Evolutionary conservation across 2,113 vertebrate genomes (phyloP).

Genomic region (Sarotherodon lohbergeri): DNA sequence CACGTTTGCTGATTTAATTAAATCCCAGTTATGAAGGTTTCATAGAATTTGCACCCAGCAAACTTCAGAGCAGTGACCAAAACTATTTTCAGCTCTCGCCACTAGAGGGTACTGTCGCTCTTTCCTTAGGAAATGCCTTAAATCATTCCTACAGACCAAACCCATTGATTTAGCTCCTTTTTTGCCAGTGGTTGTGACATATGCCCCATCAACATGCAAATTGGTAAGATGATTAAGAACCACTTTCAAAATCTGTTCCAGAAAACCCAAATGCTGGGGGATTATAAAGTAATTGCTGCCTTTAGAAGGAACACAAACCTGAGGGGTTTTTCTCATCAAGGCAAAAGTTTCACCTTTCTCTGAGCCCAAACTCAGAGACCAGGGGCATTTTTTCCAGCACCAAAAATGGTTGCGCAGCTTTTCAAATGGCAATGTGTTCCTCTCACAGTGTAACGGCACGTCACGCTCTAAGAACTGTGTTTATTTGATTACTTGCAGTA

Average conservation of each 20-base stretch:
- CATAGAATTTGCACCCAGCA: too few species aligned
- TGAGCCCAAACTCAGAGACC: rapidly evolving
- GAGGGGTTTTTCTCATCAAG: background rate
- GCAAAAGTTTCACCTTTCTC: background rate
- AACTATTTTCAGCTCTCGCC: too few species aligned
- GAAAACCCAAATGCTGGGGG: background rate
- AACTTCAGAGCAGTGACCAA: too few species aligned
- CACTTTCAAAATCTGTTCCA: background rate
- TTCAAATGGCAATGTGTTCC: background rate
- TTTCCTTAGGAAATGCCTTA: background rate
- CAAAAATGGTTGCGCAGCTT: rapidly evolving
- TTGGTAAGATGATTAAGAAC: background rate
- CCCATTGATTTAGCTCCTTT: too few species aligned
- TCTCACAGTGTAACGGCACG: background rate
- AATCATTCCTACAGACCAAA: background rate
- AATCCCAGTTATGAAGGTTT: too few species aligned
- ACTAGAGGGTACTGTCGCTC: background rate
- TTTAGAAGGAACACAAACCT: rapidly evolving
- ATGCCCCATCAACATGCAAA: too few species aligned
- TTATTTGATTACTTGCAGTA: background rate
- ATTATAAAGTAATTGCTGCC: too few species aligned
- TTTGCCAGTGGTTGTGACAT: too few species aligned
- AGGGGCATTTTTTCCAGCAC: background rate
- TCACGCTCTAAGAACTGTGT: background rate
- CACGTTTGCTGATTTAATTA: too few species aligned